phyloP scores from a whole-genome alignment of 2,113 vertebrate genomes.

The Mungos mungo region DNA sequence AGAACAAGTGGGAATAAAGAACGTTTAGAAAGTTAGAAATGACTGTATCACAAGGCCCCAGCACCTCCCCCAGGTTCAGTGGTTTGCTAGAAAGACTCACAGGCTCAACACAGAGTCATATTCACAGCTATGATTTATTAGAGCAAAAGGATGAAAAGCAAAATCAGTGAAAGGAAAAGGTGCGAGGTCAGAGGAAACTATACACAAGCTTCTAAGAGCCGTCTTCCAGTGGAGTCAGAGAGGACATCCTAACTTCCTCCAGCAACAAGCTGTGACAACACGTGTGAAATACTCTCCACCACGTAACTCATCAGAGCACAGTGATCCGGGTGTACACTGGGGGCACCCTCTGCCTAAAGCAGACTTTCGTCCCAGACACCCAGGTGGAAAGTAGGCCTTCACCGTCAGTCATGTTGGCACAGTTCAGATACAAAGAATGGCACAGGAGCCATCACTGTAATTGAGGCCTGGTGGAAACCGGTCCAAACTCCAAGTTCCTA shows the following conservation, averaged over 20 bases:
- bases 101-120: background rate
- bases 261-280: background rate
- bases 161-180: conserved; percentile 39
- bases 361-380: background rate
- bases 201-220: background rate
- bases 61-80: background rate
- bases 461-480: background rate
- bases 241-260: background rate
- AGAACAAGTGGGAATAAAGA: background rate
- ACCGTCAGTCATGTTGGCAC: background rate
- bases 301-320: background rate
- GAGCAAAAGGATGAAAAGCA: conserved; percentile 10
- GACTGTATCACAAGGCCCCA: background rate
- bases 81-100: background rate
- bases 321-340: background rate
- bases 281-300: background rate
- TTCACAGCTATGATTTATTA: conserved; percentile 14
- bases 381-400: background rate
- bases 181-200: background rate
- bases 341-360: background rate
- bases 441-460: background rate
- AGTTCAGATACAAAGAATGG: background rate
- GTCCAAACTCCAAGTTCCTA: conserved; percentile 35
- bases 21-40: background rate
- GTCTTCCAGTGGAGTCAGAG: background rate